Base-by-base conservation (phyloP, 2,113 vertebrate species). In the Sula dactylatra region DNA sequence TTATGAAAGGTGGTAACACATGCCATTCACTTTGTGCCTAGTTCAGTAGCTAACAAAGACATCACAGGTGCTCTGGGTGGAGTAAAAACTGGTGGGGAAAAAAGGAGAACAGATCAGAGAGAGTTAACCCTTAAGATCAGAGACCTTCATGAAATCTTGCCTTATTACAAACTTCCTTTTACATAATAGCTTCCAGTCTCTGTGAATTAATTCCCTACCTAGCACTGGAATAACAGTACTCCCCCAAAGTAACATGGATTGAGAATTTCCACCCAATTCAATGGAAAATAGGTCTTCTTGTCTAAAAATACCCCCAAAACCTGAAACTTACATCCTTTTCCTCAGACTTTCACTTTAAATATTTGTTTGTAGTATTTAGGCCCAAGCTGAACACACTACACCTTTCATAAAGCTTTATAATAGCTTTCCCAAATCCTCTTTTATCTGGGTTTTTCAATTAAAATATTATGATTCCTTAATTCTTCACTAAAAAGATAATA, bases 221-320 rank as follows among this genome's bases (percentile, higher is more conserved):
- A 54, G 7, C 17, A 69, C 24, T 38, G 6, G 20, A 82, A 49
- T 13, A 81, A 49, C 6, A 38, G 8, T 34, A 52, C 9, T 61
- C 80, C 24, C 45, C 11, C 20, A 49, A 62, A 80, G 21, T 66
- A 76, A 42, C 0, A 0, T 26, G 15, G 52, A 58, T 44, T 64
- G 16, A 81, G 69, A 42, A 40, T 59, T 61, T 83, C 13, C 6
- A 76, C 56, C 7, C 13, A 83, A 44, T 61, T 90, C 71, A 58
- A 54, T 3, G 67, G 10, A 44, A 93, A 84, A 72, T 26, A 38
- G 4, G 52, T 70, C 21, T 54, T 67, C 26, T 66, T 64, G 2
- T 77, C 14, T n/a, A n/a, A 77, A 65, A 56, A 13, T 1, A 11
- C 3, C 3, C 2, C 5, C 1, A 3, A 70, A 77, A 22, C 6